Evolutionary conservation across 2,797 vertebrate species (phyloP).

Genomic region (Falco novaeseelandiae): DNA sequence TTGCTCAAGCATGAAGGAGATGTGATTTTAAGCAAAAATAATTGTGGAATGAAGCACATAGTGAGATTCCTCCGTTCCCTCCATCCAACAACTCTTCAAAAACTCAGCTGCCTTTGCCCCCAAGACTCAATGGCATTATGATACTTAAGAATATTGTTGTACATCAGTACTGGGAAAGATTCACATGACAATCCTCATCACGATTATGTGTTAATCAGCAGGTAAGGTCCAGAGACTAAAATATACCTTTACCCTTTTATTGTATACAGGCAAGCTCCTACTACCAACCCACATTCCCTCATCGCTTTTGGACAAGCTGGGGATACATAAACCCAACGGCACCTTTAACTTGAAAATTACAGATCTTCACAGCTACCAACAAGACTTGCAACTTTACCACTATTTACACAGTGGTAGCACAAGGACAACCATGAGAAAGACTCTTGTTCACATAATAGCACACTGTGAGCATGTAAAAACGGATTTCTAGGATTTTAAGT

Average conservation of each 20-base stretch:
- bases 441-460: neutral
- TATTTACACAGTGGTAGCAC: neutral
- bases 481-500: neutral
- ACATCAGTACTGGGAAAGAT: neutral
- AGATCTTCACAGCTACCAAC: neutral
- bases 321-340: neutral
- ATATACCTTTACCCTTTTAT: neutral
- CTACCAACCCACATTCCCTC: neutral
- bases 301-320: neutral
- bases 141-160: too few species aligned
- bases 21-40: neutral
- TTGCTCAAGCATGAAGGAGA: neutral
- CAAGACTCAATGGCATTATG: neutral
- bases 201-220: accelerated
- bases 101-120: neutral
- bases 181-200: neutral
- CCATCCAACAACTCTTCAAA: neutral
- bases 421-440: neutral
- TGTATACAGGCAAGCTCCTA: neutral
- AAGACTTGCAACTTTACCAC: neutral
- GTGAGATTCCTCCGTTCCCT: neutral
- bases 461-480: neutral
- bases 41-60: neutral
- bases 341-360: neutral
- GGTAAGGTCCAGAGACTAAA: neutral